Evolutionary conservation across 2,797 vertebrate species (phyloP), one percentile per base, ranked within the genome.

Genomic region (Phrynocephalus forsythii): DNA sequence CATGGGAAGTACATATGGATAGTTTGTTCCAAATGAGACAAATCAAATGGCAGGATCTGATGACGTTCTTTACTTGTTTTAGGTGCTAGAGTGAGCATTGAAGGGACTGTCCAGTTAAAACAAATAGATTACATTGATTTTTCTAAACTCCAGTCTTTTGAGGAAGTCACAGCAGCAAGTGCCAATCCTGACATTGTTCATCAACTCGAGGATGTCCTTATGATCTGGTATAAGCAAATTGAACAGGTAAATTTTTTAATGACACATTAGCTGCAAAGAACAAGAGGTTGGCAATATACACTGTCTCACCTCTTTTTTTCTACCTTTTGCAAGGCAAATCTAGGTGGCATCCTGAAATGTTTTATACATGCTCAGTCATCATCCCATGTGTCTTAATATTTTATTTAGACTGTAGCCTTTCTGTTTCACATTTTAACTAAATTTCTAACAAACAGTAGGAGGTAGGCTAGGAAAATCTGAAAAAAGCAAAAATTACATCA

Each of bases 201-300:
- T 73, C 95, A 95, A 52, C 93, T 98, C 20, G 97, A 98, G 86
- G 96, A 97, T 28, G 92, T 96, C 83, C 92, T 98, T 90, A 96
- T 95, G 95, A 92, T 96, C 26, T 98, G 97, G 98, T 97, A 96
- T 91, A 97, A 93, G 81, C 97, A 98, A 96, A 97, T 98, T 16
- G 96, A 98, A 82, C 93, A 95, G 94, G 97, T 97, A 93, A 88
- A 88, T 60, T 84, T 78, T 82, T 86, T 87, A 56, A 44, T 11
- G 18, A 52, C 78, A 20, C 18, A 0, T 79, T 15, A 33, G 24
- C n/a, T 71, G 18, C 30, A n/a, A 33, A 28, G 28, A 82, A 71
- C 38, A 18, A 44, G 33, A 22, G 52, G 28, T 15, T 63, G 60
- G 60, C 60, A 63, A 63, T 63, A 63, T 63, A 63, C 20, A 63